These are phyloP conservation scores for Nemurella pictetii DNA, from an alignment of 2,888 invertebrate species.

Conservation along the genomic window DNA sequence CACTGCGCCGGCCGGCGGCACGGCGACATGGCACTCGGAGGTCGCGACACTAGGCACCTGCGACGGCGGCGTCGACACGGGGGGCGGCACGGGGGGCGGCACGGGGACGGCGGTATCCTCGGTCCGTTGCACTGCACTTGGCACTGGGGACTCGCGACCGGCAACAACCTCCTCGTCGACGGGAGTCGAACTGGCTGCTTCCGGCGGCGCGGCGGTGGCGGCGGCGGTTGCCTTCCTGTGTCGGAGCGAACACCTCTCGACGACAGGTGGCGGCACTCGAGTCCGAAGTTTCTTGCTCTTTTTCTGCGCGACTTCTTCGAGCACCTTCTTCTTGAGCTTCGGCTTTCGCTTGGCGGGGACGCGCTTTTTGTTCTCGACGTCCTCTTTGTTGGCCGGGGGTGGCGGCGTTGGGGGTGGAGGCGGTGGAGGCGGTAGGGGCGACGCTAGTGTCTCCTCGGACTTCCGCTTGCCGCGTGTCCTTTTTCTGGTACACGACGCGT, in stretches of 20 bases:
- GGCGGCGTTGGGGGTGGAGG: slow-evolving; percentile 23
- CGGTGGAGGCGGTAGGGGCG: neutral
- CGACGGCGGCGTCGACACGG: neutral
- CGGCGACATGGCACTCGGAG: neutral
- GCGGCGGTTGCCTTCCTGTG: neutral
- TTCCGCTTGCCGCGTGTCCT: slow-evolving; percentile 43
- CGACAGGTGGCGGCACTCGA: slow-evolving; percentile 50
- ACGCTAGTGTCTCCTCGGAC: slow-evolving; percentile 45
- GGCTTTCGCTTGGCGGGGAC: slow-evolving; percentile 44
- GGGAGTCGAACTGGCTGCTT: neutral
- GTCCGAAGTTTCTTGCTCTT: slow-evolving; percentile 52
- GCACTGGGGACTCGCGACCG: neutral
- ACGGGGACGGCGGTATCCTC: neutral
- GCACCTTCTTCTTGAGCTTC: slow-evolving; percentile 51
- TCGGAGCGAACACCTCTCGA: slow-evolving; percentile 52
- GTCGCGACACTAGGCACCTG: neutral
- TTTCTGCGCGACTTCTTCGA: slow-evolving; percentile 51
- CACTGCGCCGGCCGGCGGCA: neutral
- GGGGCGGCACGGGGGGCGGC: neutral
- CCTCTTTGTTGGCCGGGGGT: slow-evolving; percentile 41
- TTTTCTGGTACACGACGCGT: neutral
- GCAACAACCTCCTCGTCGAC: slow-evolving; percentile 5
- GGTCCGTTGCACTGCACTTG: neutral
- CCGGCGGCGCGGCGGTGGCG: slow-evolving; percentile 2
- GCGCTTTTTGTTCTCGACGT: slow-evolving; percentile 44